Conservation (phyloP, 1,140 invertebrate species). For the Lethrus apterus region DNA sequence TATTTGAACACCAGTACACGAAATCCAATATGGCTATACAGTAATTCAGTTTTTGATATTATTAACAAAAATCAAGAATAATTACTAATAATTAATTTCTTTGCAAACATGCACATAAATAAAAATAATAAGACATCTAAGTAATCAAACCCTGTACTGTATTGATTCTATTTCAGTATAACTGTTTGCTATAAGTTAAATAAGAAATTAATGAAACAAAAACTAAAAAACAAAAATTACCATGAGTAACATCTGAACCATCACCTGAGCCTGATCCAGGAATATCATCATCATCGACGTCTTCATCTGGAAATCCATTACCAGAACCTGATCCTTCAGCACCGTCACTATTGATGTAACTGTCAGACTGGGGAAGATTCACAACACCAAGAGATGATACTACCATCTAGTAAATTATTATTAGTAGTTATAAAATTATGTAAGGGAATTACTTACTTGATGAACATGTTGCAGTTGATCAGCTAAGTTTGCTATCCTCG, state of each 20-base stretch:
- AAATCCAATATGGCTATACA: no score
- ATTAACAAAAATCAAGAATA: no score
- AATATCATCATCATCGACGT: slow-evolving; percentile 21
- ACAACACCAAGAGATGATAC: slow-evolving; percentile 32
- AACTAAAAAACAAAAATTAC: slow-evolving; percentile 17
- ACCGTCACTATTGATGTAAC: slow-evolving; percentile 32
- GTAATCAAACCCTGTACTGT: no score
- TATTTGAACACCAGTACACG: no score
- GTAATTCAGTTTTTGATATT: no score
- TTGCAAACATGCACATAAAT: no score
- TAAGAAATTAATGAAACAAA: slow-evolving; percentile 9
- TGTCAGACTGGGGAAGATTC: slow-evolving; percentile 26
- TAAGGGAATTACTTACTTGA: slow-evolving; percentile 44
- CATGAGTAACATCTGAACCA: slow-evolving; percentile 21
- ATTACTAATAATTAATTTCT: no score
- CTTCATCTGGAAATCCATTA: slow-evolving; percentile 29
- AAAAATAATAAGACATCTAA: no score
- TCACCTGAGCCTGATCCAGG: slow-evolving; percentile 36
- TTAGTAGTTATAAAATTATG: neutral
- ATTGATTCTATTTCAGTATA: no score
- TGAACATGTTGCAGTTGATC: slow-evolving; percentile 58
- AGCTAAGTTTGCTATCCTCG: slow-evolving; percentile 50
- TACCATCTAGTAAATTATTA: slow-evolving; percentile 30
- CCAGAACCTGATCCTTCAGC: slow-evolving; percentile 39
- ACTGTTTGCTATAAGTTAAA: no score